Conservation (phyloP, 2,113 vertebrate genomes). For the Cromileptes altivelis region DNA sequence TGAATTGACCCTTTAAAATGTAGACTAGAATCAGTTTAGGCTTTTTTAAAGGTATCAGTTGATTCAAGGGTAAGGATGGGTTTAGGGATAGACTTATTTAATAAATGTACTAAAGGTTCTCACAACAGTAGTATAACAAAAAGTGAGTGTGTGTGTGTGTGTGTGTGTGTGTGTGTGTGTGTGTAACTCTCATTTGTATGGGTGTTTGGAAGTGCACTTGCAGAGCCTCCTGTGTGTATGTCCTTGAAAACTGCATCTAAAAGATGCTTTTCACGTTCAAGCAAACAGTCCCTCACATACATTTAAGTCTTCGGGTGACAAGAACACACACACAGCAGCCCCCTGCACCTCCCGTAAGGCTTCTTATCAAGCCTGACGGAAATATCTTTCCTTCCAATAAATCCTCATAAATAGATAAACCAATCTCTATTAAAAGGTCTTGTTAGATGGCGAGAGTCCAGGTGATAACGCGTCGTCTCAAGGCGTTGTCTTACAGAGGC, state of each 20-base stretch:
- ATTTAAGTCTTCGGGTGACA: conserved; percentile 45
- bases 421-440: conserved; percentile 65
- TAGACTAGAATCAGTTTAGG: not conserved
- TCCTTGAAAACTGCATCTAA: conserved; percentile 52
- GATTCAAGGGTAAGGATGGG: no score
- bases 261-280: conserved; percentile 53
- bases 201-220: conserved; percentile 7
- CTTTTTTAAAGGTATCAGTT: not conserved
- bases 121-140: not conserved
- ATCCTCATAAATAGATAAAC: conserved; percentile 69
- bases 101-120: not conserved
- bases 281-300: conserved; percentile 49
- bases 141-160: not conserved
- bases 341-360: conserved; percentile 25
- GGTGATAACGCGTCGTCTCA: conserved; percentile 46
- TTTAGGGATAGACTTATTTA: not conserved
- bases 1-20: not conserved
- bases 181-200: conserved; percentile 24
- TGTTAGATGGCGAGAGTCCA: conserved; percentile 50
- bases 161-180: not conserved
- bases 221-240: conserved; percentile 4
- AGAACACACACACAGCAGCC: not conserved
- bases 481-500: conserved; percentile 35
- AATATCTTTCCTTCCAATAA: conserved; percentile 58
- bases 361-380: conserved; percentile 52